These are phyloP conservation scores for Peromyscus leucopus DNA, from an alignment of 2,113 vertebrate species.

Conservation along the genomic window DNA sequence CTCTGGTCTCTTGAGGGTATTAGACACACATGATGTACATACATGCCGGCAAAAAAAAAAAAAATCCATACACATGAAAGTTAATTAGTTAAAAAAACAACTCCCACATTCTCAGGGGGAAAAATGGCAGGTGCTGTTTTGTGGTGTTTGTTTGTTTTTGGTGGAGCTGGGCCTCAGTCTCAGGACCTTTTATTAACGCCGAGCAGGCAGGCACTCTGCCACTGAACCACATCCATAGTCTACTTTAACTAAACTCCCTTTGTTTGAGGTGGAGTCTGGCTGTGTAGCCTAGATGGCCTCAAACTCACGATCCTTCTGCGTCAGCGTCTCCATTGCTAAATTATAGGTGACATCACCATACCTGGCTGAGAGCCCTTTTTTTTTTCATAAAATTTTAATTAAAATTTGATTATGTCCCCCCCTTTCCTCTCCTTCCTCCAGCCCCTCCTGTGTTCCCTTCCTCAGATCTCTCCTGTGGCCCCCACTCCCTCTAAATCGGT, in stretches of 20 bases:
- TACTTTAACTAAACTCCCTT: background rate
- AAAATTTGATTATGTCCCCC: background rate
- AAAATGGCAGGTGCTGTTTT: background rate
- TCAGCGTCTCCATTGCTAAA: background rate
- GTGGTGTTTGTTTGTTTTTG: background rate
- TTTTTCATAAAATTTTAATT: background rate
- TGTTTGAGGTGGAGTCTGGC: background rate
- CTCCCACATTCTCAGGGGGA: background rate
- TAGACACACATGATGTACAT: background rate
- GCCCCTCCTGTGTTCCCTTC: background rate
- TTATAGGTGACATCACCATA: background rate
- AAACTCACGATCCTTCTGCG: background rate
- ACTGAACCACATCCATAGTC: background rate
- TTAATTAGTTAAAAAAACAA: background rate
- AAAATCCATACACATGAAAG: background rate
- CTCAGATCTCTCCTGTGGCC: background rate
- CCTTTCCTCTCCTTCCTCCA: background rate
- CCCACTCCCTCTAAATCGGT: background rate
- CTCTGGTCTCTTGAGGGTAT: background rate
- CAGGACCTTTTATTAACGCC: background rate
- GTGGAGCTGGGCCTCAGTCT: background rate
- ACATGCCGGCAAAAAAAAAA: background rate
- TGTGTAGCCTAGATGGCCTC: background rate
- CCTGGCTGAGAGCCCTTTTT: background rate
- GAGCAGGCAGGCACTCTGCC: too few relatives aligned